Percentiles rank a stretch among this genome's conserved stretches.
Evolutionary conservation across 2,113 vertebrate species (phyloP).

Genomic region (Gobio gobio): DNA sequence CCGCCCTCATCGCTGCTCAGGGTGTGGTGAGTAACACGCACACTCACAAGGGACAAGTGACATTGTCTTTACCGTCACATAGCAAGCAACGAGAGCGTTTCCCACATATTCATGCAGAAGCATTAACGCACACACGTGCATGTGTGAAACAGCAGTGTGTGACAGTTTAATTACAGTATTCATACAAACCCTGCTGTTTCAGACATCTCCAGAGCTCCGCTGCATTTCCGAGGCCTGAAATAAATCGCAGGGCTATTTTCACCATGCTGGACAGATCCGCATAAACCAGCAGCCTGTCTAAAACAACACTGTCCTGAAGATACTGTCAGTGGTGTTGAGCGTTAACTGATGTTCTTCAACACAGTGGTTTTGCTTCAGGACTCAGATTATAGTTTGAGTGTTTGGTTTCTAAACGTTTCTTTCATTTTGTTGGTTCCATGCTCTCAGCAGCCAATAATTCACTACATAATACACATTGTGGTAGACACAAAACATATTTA

Average conservation of each 20-base stretch:
- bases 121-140: conserved; percentile 32
- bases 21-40: conserved; percentile 85
- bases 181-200: conserved; percentile 47
- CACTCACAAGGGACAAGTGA: neutral
- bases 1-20: conserved; percentile 92
- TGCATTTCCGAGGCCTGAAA: conserved; percentile 49
- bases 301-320: neutral
- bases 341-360: neutral
- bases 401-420: neutral
- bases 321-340: conserved; percentile 1
- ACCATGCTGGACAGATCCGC: conserved; percentile 25
- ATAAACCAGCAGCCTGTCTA: conserved; percentile 20
- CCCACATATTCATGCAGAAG: neutral
- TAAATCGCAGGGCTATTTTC: conserved; percentile 51
- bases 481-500: neutral
- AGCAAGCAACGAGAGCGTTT: neutral
- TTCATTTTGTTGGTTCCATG: neutral
- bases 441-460: neutral
- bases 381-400: neutral
- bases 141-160: conserved; percentile 36
- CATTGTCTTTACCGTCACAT: conserved; percentile 6
- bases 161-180: conserved; percentile 64
- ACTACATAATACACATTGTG: neutral
- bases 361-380: neutral
- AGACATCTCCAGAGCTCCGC: conserved; percentile 26